phyloP scores from a whole-genome alignment of 2,113 vertebrate genomes.

The Copsychus sechellarum region DNA sequence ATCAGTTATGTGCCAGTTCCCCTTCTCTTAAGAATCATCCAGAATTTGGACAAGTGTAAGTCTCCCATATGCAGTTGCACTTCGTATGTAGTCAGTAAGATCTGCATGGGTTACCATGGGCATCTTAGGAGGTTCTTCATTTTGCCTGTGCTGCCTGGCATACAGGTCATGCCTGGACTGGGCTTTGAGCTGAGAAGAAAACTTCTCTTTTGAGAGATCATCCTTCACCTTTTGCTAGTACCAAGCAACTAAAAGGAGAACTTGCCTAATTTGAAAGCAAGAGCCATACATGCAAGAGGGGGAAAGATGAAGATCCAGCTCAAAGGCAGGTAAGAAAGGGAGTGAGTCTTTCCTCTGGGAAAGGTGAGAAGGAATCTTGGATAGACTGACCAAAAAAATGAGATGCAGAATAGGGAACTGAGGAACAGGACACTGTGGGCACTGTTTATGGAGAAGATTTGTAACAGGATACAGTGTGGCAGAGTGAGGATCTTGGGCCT shows the following conservation, averaged over 20 bases:
- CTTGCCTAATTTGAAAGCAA: background rate
- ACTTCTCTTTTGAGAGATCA: background rate
- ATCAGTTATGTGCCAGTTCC: background rate
- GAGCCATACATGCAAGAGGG: background rate
- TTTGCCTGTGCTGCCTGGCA: background rate
- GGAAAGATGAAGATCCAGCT: background rate
- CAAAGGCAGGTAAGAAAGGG: background rate
- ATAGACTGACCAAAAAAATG: background rate
- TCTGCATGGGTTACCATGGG: background rate
- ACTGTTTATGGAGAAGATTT: background rate
- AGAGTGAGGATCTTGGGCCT: background rate
- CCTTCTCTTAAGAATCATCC: background rate
- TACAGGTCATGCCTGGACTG: background rate
- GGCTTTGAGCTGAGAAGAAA: background rate
- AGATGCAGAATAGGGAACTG: background rate
- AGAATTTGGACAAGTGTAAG: background rate
- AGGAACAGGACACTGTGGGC: background rate
- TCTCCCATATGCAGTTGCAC: background rate
- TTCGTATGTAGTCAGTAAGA: background rate
- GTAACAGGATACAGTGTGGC: background rate
- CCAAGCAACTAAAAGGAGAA: background rate
- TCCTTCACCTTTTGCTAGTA: background rate
- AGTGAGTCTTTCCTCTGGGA: background rate
- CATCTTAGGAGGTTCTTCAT: background rate
- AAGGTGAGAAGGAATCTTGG: background rate